A percentile compares a stretch with the other conserved stretches of the same genome.
These are phyloP conservation scores for Gallinago media DNA, from an alignment of 2,113 vertebrate species.

Conservation along the genomic window DNA sequence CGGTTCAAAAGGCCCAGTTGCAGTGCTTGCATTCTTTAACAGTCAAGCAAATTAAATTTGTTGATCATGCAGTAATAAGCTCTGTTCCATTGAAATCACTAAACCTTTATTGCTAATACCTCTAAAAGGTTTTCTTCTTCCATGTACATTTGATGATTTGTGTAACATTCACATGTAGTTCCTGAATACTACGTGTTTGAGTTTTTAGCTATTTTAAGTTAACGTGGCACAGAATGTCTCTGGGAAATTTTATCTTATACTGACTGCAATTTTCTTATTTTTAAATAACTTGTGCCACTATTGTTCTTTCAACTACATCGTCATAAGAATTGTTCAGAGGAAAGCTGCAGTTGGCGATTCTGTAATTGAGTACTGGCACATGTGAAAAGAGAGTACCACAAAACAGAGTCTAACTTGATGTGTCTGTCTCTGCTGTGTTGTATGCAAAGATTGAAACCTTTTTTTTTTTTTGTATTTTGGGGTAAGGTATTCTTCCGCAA, in stretches of 20 bases:
- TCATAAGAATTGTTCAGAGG: background rate
- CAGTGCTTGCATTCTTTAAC: conserved; percentile 26
- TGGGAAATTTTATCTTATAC: background rate
- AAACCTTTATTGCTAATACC: conserved; percentile 23
- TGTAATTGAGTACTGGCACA: background rate
- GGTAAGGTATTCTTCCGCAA: background rate
- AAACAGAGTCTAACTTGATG: background rate
- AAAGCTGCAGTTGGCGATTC: background rate
- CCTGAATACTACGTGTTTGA: background rate
- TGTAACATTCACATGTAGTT: background rate
- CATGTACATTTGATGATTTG: background rate
- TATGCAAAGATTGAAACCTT: background rate
- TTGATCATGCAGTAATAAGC: conserved; percentile 47
- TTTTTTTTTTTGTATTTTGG: background rate
- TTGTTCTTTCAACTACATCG: background rate
- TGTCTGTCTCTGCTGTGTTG: background rate
- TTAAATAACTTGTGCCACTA: background rate
- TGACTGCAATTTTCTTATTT: background rate
- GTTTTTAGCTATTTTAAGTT: background rate
- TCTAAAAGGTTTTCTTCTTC: conserved; percentile 18
- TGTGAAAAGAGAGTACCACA: background rate
- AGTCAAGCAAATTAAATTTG: conserved; percentile 38
- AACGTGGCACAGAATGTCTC: background rate
- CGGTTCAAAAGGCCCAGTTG: conserved; percentile 37
- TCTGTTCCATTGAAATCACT: conserved; percentile 44